Evolutionary conservation across 1,140 invertebrate species (phyloP), one percentile per base, ranked within the genome.

Genomic region (Probaryconus sp.): DNA sequence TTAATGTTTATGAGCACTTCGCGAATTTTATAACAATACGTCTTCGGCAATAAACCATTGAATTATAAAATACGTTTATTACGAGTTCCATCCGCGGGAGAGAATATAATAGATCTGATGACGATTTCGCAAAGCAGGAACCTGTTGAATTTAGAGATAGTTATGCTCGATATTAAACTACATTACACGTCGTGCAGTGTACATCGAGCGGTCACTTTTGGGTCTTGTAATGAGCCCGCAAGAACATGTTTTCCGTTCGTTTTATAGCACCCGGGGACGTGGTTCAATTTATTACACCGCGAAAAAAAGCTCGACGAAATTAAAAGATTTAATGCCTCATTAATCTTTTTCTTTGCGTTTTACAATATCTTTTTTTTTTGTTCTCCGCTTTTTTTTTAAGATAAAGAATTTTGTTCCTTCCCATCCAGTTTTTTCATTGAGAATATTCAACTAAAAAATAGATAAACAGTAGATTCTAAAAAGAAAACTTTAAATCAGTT

Each of bases 131-230:
- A 35, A 37, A 37, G 61, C 38, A 40, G 48, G 45, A 18, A 64
- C 60, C 60, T 63, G 58, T 63, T 63, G 58, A 63, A 63, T 50
- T 63, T 48, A 2, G 16, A 50, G 56, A 61, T 48, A 50, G 58
- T 63, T 63, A 40, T 40, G 40, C 58, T 63, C 51, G 58, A 63
- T 63, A 63, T 50, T 63, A 50, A 50, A 51, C 35, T 51, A 43
- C 47, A 51, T 63, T 63, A 63, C 45, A 37, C 37, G 51, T 43
- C 38, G 51, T 43, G n/a, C n/a, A 37, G 51, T 33, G 20, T 51
- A 26, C 38, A 60, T 47, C 21, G 31, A 20, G 28, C 55, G 43
- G 55, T 60, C 55, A 48, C 42, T 60, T 56, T 42, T 16, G 26
- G 43, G 42, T 47, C 43, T 18, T 14, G 31, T 60, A 60, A 60